A percentile compares a stretch with the other conserved stretches of the same genome.
Conservation (phyloP, 2,888 invertebrate genomes). For the Erebia epiphron region DNA sequence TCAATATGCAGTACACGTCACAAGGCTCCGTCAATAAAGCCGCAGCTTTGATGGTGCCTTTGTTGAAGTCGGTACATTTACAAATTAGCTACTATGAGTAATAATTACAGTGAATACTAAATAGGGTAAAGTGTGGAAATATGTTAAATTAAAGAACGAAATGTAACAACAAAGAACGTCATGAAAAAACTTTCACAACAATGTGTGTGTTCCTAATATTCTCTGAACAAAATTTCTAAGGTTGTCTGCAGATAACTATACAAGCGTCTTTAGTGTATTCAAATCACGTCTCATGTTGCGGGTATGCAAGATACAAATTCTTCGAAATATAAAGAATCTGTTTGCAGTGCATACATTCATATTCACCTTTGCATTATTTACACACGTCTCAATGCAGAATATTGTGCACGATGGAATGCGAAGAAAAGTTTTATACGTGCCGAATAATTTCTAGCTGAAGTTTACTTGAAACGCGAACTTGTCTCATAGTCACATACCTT, state of each 20-base stretch:
- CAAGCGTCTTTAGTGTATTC: slow-evolving; percentile 55
- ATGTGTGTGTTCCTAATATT: neutral
- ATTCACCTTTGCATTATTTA: slow-evolving; percentile 67
- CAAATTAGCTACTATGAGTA: neutral
- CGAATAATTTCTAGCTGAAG: neutral
- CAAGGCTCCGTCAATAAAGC: slow-evolving; percentile 66
- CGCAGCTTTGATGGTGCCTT: slow-evolving; percentile 65
- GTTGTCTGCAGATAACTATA: slow-evolving; percentile 25
- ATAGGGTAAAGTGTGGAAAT: neutral
- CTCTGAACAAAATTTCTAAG: slow-evolving; percentile 22
- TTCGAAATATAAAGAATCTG: slow-evolving; percentile 69
- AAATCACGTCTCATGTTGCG: slow-evolving; percentile 68
- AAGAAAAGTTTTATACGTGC: slow-evolving; percentile 5
- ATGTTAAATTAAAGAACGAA: neutral
- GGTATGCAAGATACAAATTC: slow-evolving; percentile 77
- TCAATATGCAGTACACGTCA: slow-evolving; percentile 59
- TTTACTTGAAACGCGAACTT: slow-evolving; percentile 1
- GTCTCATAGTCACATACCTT: neutral
- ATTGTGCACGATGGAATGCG: slow-evolving; percentile 54
- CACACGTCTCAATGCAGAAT: slow-evolving; percentile 68
- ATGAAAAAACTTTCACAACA: neutral
- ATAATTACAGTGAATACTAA: neutral
- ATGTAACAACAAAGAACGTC: neutral
- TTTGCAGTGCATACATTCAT: slow-evolving; percentile 58
- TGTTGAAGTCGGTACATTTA: slow-evolving; percentile 66